phyloP scores from a whole-genome alignment of 2,113 vertebrate genomes.

The Phylloscopus trochiloides region DNA sequence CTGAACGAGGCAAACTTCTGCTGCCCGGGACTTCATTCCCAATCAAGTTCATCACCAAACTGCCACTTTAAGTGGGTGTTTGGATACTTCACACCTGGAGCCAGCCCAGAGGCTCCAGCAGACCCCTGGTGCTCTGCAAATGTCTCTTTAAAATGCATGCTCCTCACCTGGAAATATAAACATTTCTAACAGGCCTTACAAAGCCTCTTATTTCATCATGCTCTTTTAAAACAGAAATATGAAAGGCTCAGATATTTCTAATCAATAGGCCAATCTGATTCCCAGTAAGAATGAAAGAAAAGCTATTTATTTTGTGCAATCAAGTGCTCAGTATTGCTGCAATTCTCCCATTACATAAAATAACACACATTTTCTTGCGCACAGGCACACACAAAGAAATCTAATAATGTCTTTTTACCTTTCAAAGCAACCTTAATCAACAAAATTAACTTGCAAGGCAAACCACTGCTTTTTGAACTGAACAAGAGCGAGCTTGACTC shows the following conservation, averaged over 20 bases:
- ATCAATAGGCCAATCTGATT: neutral
- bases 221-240: neutral
- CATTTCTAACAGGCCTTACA: neutral
- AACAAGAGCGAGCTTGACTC: slow-evolving; percentile 34
- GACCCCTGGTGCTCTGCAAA: neutral
- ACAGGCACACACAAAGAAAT: neutral
- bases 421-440: slow-evolving; percentile 46
- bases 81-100: slow-evolving; percentile 35
- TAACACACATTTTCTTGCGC: neutral
- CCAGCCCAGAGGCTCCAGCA: neutral
- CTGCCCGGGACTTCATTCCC: neutral
- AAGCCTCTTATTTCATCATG: neutral
- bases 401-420: slow-evolving; percentile 18
- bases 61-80: slow-evolving; percentile 30
- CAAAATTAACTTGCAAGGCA: neutral
- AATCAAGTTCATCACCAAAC: slow-evolving; percentile 27
- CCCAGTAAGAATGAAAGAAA: neutral
- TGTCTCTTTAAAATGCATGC: neutral
- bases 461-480: slow-evolving; percentile 26
- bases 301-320: neutral
- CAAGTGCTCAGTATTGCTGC: neutral
- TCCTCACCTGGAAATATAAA: neutral
- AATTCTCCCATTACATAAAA: neutral
- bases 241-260: neutral
- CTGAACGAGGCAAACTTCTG: neutral